phyloP scores from a whole-genome alignment of 1,140 invertebrate genomes.

The Drosophila nigrodunni region DNA sequence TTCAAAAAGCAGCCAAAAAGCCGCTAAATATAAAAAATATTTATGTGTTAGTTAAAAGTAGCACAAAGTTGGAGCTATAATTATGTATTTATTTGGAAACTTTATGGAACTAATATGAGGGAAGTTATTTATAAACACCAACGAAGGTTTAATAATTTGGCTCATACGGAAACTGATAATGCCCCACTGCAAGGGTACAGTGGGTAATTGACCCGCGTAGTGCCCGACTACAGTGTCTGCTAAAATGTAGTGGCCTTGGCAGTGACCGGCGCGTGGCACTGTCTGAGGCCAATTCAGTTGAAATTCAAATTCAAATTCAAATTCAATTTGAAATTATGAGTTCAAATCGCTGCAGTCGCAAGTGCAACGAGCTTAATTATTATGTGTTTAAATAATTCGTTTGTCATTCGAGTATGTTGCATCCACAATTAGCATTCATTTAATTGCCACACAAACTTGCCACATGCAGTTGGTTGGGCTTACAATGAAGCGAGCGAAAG shows the following conservation, averaged over 20 bases:
- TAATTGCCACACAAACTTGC: slow-evolving; percentile 27
- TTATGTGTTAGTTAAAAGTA: not conserved
- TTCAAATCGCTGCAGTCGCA: slow-evolving; percentile 3
- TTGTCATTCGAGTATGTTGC: slow-evolving; percentile 17
- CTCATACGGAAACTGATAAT: not conserved
- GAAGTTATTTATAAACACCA: no score
- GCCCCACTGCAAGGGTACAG: not conserved
- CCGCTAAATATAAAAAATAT: no score
- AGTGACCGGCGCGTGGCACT: slow-evolving; percentile 28
- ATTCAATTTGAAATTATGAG: not conserved
- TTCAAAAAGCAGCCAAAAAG: no score
- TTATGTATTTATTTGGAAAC: not conserved
- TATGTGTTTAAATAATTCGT: slow-evolving; percentile 44
- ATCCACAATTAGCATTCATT: slow-evolving; percentile 45
- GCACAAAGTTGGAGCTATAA: no score
- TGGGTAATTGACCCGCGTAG: not conserved
- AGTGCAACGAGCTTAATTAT: slow-evolving; percentile 51
- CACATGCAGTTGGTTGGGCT: not conserved
- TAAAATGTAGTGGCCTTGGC: slow-evolving; percentile 58
- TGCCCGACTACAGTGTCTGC: slow-evolving; percentile 45
- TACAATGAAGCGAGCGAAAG: no score
- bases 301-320: no score
- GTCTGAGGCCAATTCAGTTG: not conserved
- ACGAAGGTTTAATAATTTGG: not conserved
- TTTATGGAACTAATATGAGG: no score